These are phyloP conservation scores for Drosophila rhopaloa DNA, from an alignment of 1,140 invertebrate species.

Conservation along the genomic window DNA sequence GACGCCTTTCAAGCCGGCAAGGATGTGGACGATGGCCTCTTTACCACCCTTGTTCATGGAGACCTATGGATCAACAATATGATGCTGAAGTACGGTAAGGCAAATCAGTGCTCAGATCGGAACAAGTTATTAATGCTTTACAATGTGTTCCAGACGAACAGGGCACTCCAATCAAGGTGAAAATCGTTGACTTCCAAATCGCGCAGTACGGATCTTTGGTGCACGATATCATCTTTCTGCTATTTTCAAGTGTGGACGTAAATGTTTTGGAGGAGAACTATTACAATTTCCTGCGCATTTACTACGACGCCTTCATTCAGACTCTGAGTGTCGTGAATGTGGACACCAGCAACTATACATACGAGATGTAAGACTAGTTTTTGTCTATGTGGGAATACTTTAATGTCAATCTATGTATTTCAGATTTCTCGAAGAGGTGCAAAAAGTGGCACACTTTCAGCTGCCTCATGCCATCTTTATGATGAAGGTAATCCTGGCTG, in stretches of 20 bases:
- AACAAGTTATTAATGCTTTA: neutral
- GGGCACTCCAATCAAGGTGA: constrained; percentile 84
- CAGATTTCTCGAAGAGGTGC: constrained; percentile 71
- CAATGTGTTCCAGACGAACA: constrained; percentile 49
- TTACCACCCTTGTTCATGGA: constrained; percentile 86
- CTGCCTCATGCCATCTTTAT: constrained; percentile 74
- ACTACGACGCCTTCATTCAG: constrained; percentile 85
- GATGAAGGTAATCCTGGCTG: constrained; percentile 71
- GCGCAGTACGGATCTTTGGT: constrained; percentile 85
- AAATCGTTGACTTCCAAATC: constrained; percentile 88
- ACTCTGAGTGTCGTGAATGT: constrained; percentile 66
- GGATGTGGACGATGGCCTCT: constrained; percentile 71
- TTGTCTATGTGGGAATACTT: neutral
- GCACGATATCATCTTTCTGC: constrained; percentile 87
- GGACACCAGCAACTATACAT: constrained; percentile 57
- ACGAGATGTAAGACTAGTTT: constrained; percentile 50
- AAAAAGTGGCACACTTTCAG: constrained; percentile 60
- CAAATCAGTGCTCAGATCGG: neutral
- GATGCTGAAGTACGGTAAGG: constrained; percentile 85
- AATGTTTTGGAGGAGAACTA: constrained; percentile 84
- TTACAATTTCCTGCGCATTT: constrained; percentile 85
- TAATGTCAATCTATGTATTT: neutral
- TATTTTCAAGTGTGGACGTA: constrained; percentile 86
- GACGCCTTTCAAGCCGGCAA: constrained; percentile 38
- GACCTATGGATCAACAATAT: constrained; percentile 89